Evolutionary conservation across 2,113 vertebrate species (phyloP).

Genomic region (Hyperoodon ampullatus): DNA sequence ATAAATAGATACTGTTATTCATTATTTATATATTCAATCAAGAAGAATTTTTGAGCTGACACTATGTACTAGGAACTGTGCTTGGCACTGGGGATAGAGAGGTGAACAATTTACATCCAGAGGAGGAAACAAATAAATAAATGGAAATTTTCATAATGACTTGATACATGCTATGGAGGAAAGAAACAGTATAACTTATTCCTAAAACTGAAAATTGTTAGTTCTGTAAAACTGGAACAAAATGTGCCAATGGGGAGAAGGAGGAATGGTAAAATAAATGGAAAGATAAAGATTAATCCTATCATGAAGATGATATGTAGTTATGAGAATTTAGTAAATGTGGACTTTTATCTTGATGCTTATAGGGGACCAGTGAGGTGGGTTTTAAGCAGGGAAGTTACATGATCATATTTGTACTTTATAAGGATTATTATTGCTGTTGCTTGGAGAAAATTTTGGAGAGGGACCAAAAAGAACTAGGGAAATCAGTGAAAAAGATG

Average conservation of each 20-base stretch:
- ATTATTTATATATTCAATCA: background rate
- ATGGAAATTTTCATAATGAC: background rate
- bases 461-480: background rate
- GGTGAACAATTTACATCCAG: background rate
- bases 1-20: background rate
- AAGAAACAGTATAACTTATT: background rate
- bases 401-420: background rate
- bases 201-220: background rate
- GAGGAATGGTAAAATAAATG: background rate
- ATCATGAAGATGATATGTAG: background rate
- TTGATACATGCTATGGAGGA: background rate
- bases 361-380: background rate
- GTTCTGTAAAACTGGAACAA: background rate
- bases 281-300: background rate
- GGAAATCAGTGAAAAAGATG: background rate
- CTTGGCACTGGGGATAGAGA: background rate
- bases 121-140: background rate
- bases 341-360: background rate
- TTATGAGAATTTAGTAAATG: conserved; percentile 6
- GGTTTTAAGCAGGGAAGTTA: background rate
- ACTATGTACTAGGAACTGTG: background rate
- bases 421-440: background rate
- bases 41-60: background rate
- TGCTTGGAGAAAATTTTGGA: background rate
- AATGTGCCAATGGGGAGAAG: background rate